A percentile compares a stretch with the other conserved stretches of the same genome.
Evolutionary conservation across 2,888 invertebrate species (phyloP).

Genomic region (Drepanosiphum platanoidis): DNA sequence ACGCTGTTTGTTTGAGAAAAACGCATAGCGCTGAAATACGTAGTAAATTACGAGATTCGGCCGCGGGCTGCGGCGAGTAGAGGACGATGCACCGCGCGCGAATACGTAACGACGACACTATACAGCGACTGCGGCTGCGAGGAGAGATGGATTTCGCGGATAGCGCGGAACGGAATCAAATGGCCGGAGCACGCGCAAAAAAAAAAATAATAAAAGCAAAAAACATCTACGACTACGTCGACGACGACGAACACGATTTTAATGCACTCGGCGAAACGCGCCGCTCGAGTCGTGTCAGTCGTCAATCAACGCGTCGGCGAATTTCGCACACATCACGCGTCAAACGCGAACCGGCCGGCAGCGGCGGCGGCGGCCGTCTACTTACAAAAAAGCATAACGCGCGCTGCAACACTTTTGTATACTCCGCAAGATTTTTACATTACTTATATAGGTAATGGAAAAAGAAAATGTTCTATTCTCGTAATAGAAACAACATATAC

Average conservation of each 20-base stretch:
- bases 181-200: conserved; percentile 9
- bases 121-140: conserved; percentile 10
- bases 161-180: neutral
- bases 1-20: no score
- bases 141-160: conserved; percentile 30
- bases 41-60: neutral
- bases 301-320: neutral
- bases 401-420: neutral
- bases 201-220: no score
- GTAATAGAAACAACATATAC: no score
- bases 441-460: no score
- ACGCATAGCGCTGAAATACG: neutral
- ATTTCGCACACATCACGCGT: neutral
- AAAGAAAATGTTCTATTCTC: no score
- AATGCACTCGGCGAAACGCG: conserved; percentile 5
- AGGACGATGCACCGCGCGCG: conserved; percentile 14
- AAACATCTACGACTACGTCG: neutral
- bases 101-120: neutral
- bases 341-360: neutral
- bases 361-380: neutral
- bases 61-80: neutral
- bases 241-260: neutral
- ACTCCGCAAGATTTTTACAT: no score
- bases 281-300: conserved; percentile 26
- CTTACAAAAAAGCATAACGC: neutral